Base-by-base conservation (phyloP, 2,113 vertebrate species). In the Corythoichthys intestinalis region DNA sequence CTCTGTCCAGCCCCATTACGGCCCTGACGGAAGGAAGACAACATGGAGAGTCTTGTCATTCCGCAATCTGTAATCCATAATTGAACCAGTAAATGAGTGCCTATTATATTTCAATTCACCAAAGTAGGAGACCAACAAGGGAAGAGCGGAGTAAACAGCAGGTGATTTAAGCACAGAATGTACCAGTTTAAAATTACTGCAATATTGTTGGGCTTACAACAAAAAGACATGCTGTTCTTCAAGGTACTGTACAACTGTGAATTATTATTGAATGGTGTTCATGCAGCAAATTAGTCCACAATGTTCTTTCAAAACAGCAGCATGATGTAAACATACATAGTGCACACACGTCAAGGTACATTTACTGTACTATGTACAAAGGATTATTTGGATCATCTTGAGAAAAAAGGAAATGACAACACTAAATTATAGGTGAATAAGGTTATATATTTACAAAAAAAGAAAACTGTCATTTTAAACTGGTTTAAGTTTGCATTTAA, bases 1-100 rank as follows among this genome's bases (percentile, higher is more conserved):
- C 96, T 90, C 94, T 96, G 90, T 98, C 96, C 91, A 98, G 85
- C 66, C 94, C 94, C 0, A 89, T 85, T 88, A 96, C 94, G 0
- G 96, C 94, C 96, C 96, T 98, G 74, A 41, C 59, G 54, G 74
- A 79, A 85, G 58, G 49, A 15, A 79, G 39, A 67, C 83, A 34
- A 73, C 65, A 76, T 69, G 72, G 71, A 76, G 73, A 69, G 63
- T 49, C 13, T 57, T 73, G 44, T 70, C 74, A 34, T 28, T 13
- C 17, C 28, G 61, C 39, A 46, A 62, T 72, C 56, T 60, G 66
- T 76, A 74, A 80, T 8, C 41, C 46, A 50, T 12, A 72, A 74
- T 76, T 78, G 74, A 69, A 76, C 76, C 76, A 69, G 65, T 9
- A 41, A 44, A 61, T 61, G 59, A 64, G 66, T 0, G 5, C 69